Conservation (phyloP, 2,888 invertebrate species). For the Cosmorhoe ocellata region DNA sequence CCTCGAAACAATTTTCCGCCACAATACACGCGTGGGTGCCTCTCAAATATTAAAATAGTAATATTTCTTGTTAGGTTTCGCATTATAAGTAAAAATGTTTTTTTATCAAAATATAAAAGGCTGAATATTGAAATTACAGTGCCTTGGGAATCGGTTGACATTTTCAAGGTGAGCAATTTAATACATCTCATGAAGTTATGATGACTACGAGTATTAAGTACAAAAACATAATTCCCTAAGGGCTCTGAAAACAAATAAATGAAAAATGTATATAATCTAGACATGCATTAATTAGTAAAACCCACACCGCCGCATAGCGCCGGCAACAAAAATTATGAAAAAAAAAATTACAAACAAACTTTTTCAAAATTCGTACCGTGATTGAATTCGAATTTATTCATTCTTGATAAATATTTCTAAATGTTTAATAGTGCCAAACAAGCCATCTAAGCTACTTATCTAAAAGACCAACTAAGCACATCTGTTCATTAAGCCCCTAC, state of each 20-base stretch:
- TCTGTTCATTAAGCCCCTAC: slow-evolving; percentile 36
- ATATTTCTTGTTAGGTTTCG: slow-evolving; percentile 10
- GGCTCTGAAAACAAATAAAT: no score
- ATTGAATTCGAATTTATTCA: no score
- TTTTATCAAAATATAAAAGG: slow-evolving; percentile 12
- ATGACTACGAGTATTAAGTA: not conserved
- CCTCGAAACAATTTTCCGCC: slow-evolving; percentile 33
- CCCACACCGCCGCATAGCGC: no score
- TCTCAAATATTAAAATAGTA: slow-evolving; percentile 21
- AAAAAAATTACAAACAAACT: no score
- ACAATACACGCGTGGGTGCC: slow-evolving; percentile 29
- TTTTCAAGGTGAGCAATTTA: slow-evolving; percentile 18
- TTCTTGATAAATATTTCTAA: no score
- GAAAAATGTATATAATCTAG: no score
- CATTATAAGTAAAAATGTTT: slow-evolving; percentile 7
- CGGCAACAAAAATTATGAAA: no score
- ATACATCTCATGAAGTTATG: slow-evolving; percentile 5
- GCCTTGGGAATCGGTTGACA: slow-evolving; percentile 20
- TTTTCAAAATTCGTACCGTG: no score
- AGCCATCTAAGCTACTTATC: slow-evolving; percentile 21
- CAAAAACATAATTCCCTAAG: no score
- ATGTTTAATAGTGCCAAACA: slow-evolving; percentile 1
- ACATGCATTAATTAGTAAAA: no score
- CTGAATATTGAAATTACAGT: slow-evolving; percentile 15
- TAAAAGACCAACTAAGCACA: slow-evolving; percentile 28